Base-by-base conservation (phyloP, 92 coral and sea anemone genomes). In the Pocillopora grandis region DNA sequence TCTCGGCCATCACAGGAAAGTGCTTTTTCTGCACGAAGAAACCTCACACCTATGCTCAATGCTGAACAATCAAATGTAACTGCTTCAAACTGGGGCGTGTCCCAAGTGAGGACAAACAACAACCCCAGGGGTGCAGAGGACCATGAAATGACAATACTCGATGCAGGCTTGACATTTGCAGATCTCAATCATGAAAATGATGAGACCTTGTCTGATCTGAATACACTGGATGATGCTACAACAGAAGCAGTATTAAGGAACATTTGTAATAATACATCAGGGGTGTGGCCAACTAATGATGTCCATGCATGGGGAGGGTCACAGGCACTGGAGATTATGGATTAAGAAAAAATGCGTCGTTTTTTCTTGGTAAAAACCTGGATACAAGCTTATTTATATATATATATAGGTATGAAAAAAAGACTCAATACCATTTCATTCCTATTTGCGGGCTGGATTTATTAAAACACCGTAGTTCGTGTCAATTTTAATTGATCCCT, bases 261-360 rank as follows among this genome's bases (percentile, higher is more conserved):
- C 83, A 94, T 94, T 92, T 94, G 98, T 65, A 94, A 94, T 85
- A 94, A 94, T 76, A 94, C 98, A 61, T 91, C 95, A 42, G 98
- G 98, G 58, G 93, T 94, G 64, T 94, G 98, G 98, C 98, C 98
- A 14, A 94, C 98, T 61, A 65, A 87, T 72, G 97, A 93, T 75
- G 83, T 92, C 42, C 75, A 67, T 69, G 12, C 89, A 10, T 91
- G 94, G 94, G 77, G 72, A 68, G 81, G 82, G 71, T 76, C 91
- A 33, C 97, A 93, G 87, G 84, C 97, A 13, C 81, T 93, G 71
- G 93, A 93, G 84, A 93, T 93, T 19, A 93, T 93, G 98, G 95
- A 93, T 87, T 93, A 76, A 76, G 66, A 20, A 10, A 42, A 70
- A 19, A 17, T 15, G 33, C 20, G 0, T 19, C 10, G 0, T 18